A percentile compares a stretch with the other conserved stretches of the same genome.
Evolutionary conservation across 2,113 vertebrate species (phyloP).

Genomic region (Odobenus rosmarus): DNA sequence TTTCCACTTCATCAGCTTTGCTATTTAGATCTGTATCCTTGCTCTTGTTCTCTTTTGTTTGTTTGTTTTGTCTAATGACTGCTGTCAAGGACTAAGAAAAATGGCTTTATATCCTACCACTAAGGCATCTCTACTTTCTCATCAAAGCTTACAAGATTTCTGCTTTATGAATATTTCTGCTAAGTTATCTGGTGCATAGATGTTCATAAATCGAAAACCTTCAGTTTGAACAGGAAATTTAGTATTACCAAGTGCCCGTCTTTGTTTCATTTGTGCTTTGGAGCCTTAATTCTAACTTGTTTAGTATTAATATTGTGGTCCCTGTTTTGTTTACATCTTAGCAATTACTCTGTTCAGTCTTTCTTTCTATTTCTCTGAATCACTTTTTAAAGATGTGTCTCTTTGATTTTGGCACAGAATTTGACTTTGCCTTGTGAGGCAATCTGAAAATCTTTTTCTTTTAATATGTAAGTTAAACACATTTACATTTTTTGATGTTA

Average conservation of each 20-base stretch:
- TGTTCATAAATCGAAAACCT: neutral
- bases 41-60: neutral
- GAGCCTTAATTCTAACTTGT: neutral
- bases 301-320: neutral
- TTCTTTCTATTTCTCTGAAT: neutral
- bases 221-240: neutral
- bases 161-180: neutral
- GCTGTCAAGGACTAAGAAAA: neutral
- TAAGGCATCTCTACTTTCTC: neutral
- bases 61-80: neutral
- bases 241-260: neutral
- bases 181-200: neutral
- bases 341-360: neutral
- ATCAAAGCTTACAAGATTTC: neutral
- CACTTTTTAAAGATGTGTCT: neutral
- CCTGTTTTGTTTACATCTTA: neutral
- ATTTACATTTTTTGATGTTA: neutral
- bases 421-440: conserved; percentile 1
- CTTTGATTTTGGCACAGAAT: conserved; percentile 20
- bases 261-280: neutral
- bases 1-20: neutral
- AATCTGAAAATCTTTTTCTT: neutral
- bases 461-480: neutral
- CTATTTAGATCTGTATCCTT: neutral
- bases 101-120: neutral